These are phyloP conservation scores for Parnassius glacialis DNA, from an alignment of 2,888 invertebrate species.

Conservation along the genomic window DNA sequence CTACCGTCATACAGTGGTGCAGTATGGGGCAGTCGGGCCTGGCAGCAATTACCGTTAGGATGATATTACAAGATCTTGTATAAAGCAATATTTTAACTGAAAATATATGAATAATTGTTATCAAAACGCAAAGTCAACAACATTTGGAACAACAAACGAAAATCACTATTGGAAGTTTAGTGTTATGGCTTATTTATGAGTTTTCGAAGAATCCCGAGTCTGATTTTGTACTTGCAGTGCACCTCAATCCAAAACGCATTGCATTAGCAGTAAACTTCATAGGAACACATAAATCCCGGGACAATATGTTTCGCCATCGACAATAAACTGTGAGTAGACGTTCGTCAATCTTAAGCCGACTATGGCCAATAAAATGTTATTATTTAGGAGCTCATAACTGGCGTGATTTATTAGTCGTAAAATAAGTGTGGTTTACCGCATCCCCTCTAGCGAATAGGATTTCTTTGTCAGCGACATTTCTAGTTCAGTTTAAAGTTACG, in stretches of 20 bases:
- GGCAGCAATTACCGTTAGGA: too few species aligned
- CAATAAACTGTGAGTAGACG: constrained; percentile 64
- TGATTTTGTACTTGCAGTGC: constrained; percentile 16
- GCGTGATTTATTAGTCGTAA: constrained; percentile 73
- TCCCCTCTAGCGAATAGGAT: constrained; percentile 45
- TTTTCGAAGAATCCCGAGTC: constrained; percentile 18
- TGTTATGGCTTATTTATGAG: constrained; percentile 2
- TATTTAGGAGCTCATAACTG: constrained; percentile 77
- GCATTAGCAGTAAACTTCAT: constrained; percentile 69
- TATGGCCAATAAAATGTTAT: constrained; percentile 72
- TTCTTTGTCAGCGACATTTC: constrained; percentile 45
- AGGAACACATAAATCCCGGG: constrained; percentile 61
- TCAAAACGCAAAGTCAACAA: neutral
- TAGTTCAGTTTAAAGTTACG: constrained; percentile 50
- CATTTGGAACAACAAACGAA: neutral
- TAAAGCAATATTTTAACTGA: neutral
- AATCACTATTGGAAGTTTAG: constrained; percentile 6
- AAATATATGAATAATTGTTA: neutral
- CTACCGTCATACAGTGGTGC: too few species aligned
- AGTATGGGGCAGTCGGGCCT: too few species aligned
- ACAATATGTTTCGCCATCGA: constrained; percentile 55
- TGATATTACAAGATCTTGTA: neutral
- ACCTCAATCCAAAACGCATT: constrained; percentile 42
- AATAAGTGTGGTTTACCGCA: constrained; percentile 60
- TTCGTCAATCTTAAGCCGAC: constrained; percentile 65